Base-by-base conservation (phyloP, 2,888 invertebrate genomes). In the Macaria notata region DNA sequence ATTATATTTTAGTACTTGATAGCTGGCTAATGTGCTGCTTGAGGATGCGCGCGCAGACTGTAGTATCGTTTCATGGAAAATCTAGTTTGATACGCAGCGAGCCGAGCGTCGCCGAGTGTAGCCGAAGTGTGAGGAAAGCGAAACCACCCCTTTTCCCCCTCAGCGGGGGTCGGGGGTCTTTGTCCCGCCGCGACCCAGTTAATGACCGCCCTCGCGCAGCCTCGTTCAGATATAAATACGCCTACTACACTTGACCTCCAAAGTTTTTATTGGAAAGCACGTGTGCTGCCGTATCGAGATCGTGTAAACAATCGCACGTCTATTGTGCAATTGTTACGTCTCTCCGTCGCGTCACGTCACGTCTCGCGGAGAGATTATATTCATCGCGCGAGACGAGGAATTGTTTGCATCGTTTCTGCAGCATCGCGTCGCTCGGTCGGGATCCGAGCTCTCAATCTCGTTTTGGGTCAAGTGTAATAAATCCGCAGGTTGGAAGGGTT, bases 171-270 rank as follows among this genome's bases (percentile, higher is more conserved):
- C 76, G 76, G 83, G 74, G 88, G 88, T 87, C 88, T 86, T 88
- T 86, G 89, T 84, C 83, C 89, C 88, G 83, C 76, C 78, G 78
- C 89, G 89, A 91, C 90, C 90, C 85, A 91, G 89, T 89, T 91
- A 90, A 90, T 90, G 90, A 89, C 89, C 89, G 86, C 86, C 88
- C 84, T 83, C 81, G 83, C 83, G 75, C 84, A 87, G 86, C 85
- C 89, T 86, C 86, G 88, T 81, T 81, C 73, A 82, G 87, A 88
- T 88, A 91, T 90, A 91, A 89, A 90, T 89, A 88, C 88, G 86
- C 89, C 88, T 87, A 88, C 89, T 90, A 90, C 90, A 90, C 90
- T 91, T 91, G 90, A 91, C 90, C 90, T 90, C 89, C 83, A 90
- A 90, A 89, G 86, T 89, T 91, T 90, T 90, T 90, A 89, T 90